Evolutionary conservation across 2,888 invertebrate species (phyloP).

Genomic region (Trichopoda pennipes): DNA sequence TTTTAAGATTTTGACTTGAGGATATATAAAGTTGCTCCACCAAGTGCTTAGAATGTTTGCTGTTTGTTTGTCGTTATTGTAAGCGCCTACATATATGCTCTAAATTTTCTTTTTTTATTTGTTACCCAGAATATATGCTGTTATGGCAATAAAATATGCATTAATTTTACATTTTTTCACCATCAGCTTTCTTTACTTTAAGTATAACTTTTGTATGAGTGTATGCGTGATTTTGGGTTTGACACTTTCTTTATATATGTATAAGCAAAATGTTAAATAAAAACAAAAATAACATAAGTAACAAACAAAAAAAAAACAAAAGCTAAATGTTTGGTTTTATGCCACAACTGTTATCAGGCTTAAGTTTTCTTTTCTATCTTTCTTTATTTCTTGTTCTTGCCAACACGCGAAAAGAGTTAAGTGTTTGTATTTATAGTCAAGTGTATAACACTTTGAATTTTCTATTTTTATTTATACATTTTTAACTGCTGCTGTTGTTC

Average conservation of each 20-base stretch:
- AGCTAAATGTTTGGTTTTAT: slow-evolving; percentile 47
- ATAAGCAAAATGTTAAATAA: not conserved
- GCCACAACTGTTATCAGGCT: slow-evolving; percentile 37
- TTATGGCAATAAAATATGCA: slow-evolving; percentile 59
- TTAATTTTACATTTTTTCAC: slow-evolving; percentile 65
- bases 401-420: slow-evolving; percentile 42
- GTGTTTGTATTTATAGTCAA: slow-evolving; percentile 47
- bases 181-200: slow-evolving; percentile 6
- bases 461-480: slow-evolving; percentile 38
- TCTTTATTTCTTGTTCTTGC: slow-evolving; percentile 6
- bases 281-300: slow-evolving; percentile 36
- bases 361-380: slow-evolving; percentile 33
- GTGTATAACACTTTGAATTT: slow-evolving; percentile 43
- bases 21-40: slow-evolving; percentile 24
- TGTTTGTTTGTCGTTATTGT: not conserved
- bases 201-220: not conserved
- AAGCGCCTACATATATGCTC: slow-evolving; percentile 37
- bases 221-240: slow-evolving; percentile 32
- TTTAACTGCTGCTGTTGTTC: slow-evolving; percentile 24
- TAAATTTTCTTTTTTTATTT: not conserved
- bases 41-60: not conserved
- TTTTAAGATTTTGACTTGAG: slow-evolving; percentile 45
- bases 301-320: slow-evolving; percentile 31
- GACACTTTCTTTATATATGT: slow-evolving; percentile 44
- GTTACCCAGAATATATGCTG: not conserved